Conservation (phyloP, 1,140 invertebrate species). For the Psilanteris sp. region DNA sequence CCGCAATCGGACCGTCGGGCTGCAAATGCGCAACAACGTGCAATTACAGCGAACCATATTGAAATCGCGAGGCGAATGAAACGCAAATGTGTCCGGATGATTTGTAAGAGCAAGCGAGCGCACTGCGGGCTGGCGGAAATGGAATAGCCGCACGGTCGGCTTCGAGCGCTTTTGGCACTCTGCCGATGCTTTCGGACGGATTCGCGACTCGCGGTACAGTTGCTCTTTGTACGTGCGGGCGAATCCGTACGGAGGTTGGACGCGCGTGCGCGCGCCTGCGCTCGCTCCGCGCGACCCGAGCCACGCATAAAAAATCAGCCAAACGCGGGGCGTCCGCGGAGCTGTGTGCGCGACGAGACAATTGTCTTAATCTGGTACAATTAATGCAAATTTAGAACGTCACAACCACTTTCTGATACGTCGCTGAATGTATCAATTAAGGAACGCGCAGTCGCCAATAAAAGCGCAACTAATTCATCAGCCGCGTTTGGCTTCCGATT, state of each 20-base stretch:
- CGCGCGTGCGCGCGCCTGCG: constrained; percentile 53
- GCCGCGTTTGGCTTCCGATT: constrained; percentile 11
- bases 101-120: background rate
- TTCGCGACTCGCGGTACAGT: constrained; percentile 48
- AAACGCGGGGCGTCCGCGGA: constrained; percentile 29
- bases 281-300: constrained; percentile 15
- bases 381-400: constrained; percentile 59
- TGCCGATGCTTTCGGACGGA: constrained; percentile 41
- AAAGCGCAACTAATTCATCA: constrained; percentile 20
- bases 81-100: constrained; percentile 3
- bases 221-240: constrained; percentile 44
- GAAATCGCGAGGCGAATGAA: constrained; percentile 4
- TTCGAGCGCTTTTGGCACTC: constrained; percentile 62
- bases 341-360: constrained; percentile 42
- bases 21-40: background rate
- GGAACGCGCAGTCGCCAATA: constrained; percentile 7
- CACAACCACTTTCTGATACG: constrained; percentile 39
- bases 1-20: background rate
- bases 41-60: background rate
- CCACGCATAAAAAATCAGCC: constrained; percentile 18
- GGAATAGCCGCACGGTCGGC: constrained; percentile 15
- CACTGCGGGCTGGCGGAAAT: constrained; percentile 14
- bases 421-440: constrained; percentile 40
- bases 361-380: constrained; percentile 59
- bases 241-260: constrained; percentile 29